phyloP scores from a whole-genome alignment of 2,888 invertebrate genomes.

The Petrolisthes manimaculis region DNA sequence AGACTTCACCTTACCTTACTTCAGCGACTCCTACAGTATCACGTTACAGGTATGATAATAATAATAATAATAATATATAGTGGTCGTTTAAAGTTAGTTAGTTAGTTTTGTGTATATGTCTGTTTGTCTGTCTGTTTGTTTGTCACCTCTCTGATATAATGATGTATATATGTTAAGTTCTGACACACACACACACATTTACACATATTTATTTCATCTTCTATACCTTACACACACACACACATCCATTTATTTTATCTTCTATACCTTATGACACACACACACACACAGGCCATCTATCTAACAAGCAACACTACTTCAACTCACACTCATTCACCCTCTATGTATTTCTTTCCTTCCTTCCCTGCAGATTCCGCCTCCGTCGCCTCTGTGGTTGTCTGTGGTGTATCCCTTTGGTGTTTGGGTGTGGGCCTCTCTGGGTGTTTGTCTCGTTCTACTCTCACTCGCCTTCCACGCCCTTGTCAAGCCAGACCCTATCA shows the following conservation, averaged over 20 bases:
- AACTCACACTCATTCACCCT: background rate
- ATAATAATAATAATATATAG: no score
- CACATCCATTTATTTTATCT: no score
- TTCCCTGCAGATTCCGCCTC: conserved; percentile 38
- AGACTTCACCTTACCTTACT: conserved; percentile 45
- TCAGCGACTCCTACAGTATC: conserved; percentile 51
- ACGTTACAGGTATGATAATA: conserved; percentile 32
- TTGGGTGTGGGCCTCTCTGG: conserved; percentile 40
- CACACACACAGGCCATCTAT: no score
- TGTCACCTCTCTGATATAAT: no score
- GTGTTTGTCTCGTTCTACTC: background rate
- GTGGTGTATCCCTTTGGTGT: conserved; percentile 42
- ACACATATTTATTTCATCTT: background rate
- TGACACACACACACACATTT: no score
- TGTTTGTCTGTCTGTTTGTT: no score
- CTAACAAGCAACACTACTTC: no score
- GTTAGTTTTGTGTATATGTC: no score
- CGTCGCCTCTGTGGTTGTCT: conserved; percentile 44
- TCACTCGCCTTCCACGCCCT: conserved; percentile 35
- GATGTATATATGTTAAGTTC: no score
- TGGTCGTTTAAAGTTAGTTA: no score
- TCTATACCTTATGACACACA: no score
- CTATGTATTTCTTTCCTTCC: background rate
- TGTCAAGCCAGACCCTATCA: background rate
- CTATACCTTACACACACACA: no score